phyloP scores from a whole-genome alignment of 2,888 invertebrate species.

The Siphlonurus alternatus region DNA sequence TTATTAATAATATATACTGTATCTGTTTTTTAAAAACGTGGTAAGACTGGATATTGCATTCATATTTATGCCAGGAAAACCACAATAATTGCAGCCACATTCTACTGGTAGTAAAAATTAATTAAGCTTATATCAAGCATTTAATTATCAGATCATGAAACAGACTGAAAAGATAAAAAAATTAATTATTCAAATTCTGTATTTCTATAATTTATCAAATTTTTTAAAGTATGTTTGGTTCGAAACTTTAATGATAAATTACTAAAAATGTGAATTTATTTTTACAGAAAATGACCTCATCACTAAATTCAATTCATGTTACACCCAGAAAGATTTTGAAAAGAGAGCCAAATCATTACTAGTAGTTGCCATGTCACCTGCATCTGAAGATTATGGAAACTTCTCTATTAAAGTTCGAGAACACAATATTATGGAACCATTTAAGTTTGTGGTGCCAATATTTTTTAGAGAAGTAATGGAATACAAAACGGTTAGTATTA shows the following conservation, averaged over 20 bases:
- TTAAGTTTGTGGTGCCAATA: slow-evolving; percentile 52
- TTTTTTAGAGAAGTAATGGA: slow-evolving; percentile 33
- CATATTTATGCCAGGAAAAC: no score
- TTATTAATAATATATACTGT: neutral
- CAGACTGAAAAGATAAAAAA: no score
- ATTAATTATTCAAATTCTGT: no score
- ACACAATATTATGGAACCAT: slow-evolving; percentile 64
- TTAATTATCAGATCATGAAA: no score
- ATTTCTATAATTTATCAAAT: no score
- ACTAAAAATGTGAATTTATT: no score
- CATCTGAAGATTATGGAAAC: slow-evolving; percentile 42
- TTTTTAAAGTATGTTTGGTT: no score
- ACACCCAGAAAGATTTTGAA: slow-evolving; percentile 41
- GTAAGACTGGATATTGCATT: no score
- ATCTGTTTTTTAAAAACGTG: neutral
- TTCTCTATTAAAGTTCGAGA: slow-evolving; percentile 66
- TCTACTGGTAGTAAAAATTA: no score
- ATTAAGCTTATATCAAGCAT: no score
- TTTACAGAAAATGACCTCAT: slow-evolving; percentile 34
- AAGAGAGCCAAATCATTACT: slow-evolving; percentile 66
- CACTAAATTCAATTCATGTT: slow-evolving; percentile 39
- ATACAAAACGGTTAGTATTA: slow-evolving; percentile 31
- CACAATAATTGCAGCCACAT: no score
- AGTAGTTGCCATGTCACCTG: slow-evolving; percentile 78
- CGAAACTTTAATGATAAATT: no score